These are phyloP conservation scores for Zosterops hypoxanthus DNA, from an alignment of 2,113 vertebrate species.

Conservation along the genomic window DNA sequence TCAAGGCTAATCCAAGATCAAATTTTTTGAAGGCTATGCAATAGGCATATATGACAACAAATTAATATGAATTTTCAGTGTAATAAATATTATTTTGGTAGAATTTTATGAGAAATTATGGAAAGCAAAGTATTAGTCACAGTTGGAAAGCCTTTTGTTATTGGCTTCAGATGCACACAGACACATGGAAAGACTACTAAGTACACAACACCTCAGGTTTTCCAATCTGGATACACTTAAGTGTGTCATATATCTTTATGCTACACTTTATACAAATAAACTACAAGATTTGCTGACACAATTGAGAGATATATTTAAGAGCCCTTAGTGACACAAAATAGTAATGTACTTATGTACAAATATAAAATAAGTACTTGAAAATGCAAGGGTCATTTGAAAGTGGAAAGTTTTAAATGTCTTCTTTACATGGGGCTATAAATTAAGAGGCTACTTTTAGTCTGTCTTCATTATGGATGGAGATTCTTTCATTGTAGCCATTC, in stretches of 20 bases:
- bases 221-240: background rate
- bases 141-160: background rate
- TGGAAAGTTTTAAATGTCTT: background rate
- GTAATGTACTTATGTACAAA: background rate
- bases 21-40: background rate
- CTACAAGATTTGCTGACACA: background rate
- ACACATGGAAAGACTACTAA: background rate
- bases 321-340: background rate
- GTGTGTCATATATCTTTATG: background rate
- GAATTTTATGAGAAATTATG: background rate
- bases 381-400: background rate
- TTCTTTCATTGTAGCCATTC: background rate
- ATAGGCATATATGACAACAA: background rate
- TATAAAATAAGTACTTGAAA: background rate
- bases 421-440: background rate
- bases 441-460: background rate
- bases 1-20: slow-evolving; percentile 2
- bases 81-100: background rate
- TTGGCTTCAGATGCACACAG: background rate
- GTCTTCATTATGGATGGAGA: background rate
- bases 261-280: background rate
- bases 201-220: background rate
- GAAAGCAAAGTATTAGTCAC: background rate
- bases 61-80: background rate
- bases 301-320: background rate